A percentile compares a stretch with the other conserved stretches of the same genome.
Evolutionary conservation across 2,113 vertebrate genomes (phyloP).

Genomic region (Apteryx mantelli): DNA sequence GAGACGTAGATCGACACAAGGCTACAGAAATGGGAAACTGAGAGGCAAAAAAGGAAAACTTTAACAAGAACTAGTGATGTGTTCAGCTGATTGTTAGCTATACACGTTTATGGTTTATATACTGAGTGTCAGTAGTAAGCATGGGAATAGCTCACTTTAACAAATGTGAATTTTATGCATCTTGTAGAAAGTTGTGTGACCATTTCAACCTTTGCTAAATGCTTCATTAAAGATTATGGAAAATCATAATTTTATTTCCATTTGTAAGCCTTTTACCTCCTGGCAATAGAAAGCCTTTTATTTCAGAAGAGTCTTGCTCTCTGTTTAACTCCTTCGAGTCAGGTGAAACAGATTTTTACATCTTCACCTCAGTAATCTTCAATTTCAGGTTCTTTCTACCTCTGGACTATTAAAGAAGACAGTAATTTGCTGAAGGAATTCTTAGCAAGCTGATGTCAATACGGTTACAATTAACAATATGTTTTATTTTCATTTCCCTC

Average conservation of each 20-base stretch:
- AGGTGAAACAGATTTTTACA: background rate
- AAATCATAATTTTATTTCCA: background rate
- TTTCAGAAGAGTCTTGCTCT: background rate
- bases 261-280: background rate
- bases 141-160: background rate
- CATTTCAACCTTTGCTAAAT: background rate
- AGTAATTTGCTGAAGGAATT: background rate
- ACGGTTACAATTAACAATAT: conserved; percentile 26
- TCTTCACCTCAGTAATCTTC: background rate
- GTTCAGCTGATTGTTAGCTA: background rate
- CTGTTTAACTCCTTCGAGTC: background rate
- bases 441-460: background rate
- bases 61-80: background rate
- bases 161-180: background rate
- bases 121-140: background rate
- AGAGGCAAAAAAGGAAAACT: background rate
- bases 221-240: background rate
- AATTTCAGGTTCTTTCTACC: background rate
- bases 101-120: background rate
- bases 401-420: background rate
- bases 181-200: background rate
- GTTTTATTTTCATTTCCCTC: background rate
- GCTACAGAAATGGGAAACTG: background rate
- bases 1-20: background rate
- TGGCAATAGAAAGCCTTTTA: background rate